Conservation (phyloP, 2,888 invertebrate genomes). For the Pheosia gnoma region DNA sequence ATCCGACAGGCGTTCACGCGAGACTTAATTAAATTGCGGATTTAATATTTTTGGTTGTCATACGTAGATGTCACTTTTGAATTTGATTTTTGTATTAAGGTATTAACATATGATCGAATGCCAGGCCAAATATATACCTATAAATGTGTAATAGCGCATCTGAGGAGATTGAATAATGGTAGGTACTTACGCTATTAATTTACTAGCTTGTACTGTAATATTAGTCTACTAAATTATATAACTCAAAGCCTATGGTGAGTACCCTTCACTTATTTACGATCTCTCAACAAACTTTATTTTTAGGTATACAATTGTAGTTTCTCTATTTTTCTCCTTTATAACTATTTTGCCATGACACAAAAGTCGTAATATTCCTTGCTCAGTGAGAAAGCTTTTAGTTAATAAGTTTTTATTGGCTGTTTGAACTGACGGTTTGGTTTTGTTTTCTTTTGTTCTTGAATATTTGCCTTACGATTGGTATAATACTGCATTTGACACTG, state of each 20-base stretch:
- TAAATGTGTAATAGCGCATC: no score
- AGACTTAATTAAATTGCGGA: conserved; percentile 25
- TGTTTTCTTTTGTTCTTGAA: no score
- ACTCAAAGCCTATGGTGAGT: no score
- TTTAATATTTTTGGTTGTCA: conserved; percentile 16
- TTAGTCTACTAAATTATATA: no score
- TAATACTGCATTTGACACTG: no score
- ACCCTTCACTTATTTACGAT: conserved; percentile 1
- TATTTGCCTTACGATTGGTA: no score
- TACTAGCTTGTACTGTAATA: no score
- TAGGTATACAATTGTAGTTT: not conserved
- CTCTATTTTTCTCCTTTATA: not conserved
- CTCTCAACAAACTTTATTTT: not conserved
- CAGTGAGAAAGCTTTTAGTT: not conserved
- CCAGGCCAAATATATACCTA: no score
- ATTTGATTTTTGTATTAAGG: not conserved
- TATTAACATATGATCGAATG: no score
- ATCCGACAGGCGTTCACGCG: conserved; percentile 27
- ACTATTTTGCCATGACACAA: not conserved
- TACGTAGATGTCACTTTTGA: conserved; percentile 8
- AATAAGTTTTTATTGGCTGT: not conserved
- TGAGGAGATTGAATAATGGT: no score
- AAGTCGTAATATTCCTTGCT: not conserved
- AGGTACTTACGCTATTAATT: no score
- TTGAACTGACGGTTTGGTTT: not conserved